These are phyloP conservation scores for Hofmannophila pseudospretella DNA, from an alignment of 2,888 invertebrate genomes.

Conservation along the genomic window DNA sequence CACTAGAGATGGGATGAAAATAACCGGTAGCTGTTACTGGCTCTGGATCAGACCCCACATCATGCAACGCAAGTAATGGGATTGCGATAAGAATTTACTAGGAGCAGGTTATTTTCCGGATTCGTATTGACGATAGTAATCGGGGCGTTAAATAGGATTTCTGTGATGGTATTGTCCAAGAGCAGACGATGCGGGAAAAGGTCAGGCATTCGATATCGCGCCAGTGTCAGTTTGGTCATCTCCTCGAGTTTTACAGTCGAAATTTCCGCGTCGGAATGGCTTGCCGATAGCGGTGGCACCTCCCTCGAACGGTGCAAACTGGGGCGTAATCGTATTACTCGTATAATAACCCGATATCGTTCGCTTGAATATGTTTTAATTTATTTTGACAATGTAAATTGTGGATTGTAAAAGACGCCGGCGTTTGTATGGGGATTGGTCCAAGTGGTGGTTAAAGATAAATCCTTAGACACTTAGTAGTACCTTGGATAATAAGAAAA, in stretches of 20 bases:
- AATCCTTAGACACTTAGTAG: too few species aligned
- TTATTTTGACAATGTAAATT: slow-evolving; percentile 6
- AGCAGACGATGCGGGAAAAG: slow-evolving; percentile 13
- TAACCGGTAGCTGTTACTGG: too few species aligned
- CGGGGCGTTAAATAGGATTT: slow-evolving; percentile 22
- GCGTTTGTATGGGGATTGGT: too few species aligned
- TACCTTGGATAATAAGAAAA: too few species aligned
- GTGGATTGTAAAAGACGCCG: too few species aligned
- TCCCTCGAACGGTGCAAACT: too few species aligned
- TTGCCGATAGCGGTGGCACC: too few species aligned
- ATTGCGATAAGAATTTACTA: slow-evolving; percentile 2
- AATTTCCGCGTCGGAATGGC: slow-evolving; percentile 24
- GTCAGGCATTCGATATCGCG: slow-evolving; percentile 17
- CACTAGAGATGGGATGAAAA: too few species aligned
- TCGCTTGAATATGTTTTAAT: slow-evolving; percentile 10
- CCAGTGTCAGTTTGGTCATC: slow-evolving; percentile 7
- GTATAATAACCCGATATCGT: slow-evolving; percentile 15
- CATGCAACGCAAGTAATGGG: background rate
- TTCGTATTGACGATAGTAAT: slow-evolving; percentile 28
- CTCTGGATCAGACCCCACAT: too few species aligned
- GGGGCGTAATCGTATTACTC: slow-evolving; percentile 14
- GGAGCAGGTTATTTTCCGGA: slow-evolving; percentile 23
- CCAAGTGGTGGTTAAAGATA: too few species aligned
- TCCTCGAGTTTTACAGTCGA: slow-evolving; percentile 25
- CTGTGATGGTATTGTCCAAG: slow-evolving; percentile 25